A percentile compares a stretch with the other conserved stretches of the same genome.
Evolutionary conservation across 2,888 invertebrate genomes (phyloP).

Genomic region (Zonitis immaculata): DNA sequence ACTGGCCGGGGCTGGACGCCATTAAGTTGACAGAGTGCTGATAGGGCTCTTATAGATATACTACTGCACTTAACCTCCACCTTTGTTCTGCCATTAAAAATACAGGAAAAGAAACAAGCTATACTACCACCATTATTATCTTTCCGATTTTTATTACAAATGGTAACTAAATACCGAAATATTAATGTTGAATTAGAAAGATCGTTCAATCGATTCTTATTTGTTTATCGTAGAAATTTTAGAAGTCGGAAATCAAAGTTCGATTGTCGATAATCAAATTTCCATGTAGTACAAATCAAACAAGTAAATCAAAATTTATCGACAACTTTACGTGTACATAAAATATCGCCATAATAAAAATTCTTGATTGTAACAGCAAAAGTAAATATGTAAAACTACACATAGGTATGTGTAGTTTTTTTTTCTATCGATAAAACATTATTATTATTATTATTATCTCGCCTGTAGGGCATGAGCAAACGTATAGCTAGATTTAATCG

Average conservation of each 20-base stretch:
- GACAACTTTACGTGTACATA: neutral
- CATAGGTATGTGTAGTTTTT: too few relatives aligned
- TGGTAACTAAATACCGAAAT: too few relatives aligned
- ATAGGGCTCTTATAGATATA: conserved; percentile 26
- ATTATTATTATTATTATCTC: too few relatives aligned
- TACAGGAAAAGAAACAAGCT: neutral
- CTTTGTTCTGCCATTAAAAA: conserved; percentile 3
- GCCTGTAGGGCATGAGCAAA: too few relatives aligned
- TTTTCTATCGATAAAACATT: too few relatives aligned
- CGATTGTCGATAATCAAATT: conserved; percentile 22
- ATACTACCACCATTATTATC: neutral
- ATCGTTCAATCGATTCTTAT: too few relatives aligned
- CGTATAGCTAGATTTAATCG: conserved; percentile 36
- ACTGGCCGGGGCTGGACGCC: conserved; percentile 30
- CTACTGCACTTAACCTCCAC: conserved; percentile 17
- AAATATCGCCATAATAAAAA: neutral
- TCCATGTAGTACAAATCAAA: neutral
- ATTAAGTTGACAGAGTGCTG: conserved; percentile 37
- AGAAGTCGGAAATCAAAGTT: neutral
- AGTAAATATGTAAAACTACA: too few relatives aligned
- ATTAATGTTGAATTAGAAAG: too few relatives aligned
- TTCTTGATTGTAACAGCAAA: conserved; percentile 15
- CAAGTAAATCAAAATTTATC: neutral
- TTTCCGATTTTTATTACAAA: too few relatives aligned
- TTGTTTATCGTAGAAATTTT: too few relatives aligned